Base-by-base conservation (phyloP, 1,140 invertebrate genomes). In the Gonioctena quinquepunctata region DNA sequence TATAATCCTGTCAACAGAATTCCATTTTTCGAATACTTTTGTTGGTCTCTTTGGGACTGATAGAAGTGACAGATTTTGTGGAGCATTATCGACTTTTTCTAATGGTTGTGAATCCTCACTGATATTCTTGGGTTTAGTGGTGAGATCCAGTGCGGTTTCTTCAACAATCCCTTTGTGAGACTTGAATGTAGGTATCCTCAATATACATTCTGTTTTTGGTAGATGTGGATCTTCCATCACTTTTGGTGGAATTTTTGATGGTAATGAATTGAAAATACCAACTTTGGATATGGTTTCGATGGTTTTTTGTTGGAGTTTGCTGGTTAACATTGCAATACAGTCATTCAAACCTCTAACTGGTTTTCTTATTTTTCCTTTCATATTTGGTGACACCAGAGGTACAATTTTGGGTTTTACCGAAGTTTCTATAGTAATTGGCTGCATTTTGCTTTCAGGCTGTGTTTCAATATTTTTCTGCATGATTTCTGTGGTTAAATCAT, bases 321-420 rank as follows among this genome's bases (percentile, higher is more conserved):
- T 85, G 0, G 85, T 86, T 18, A 87, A 74, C 86, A 87, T 86
- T 11, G 86, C 86, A 25, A 87, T 87, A 76, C 86, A 87, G 77
- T 86, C 86, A 75, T 85, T 86, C 16, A 87, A 74, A 23, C 81
- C 81, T 63, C 77, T 76, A 21, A 61, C 69, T 8, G 78, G 83
- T 77, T 85, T 82, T 65, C 73, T 76, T 1, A 78, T 67, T 82
- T 86, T 82, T 74, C 81, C 66, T 80, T 81, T 77, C 78, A 82
- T 27, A 73, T 73, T 66, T 69, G 77, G 66, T 11, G 74, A 77
- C 3, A 71, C 26, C 57, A 71, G 11, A 2, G 76, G 65, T 3
- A 67, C 27, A 60, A 27, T 56, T 68, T 70, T 70, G n/a, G 66
- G 59, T 64, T 72, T 75, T 52, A 62, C n/a, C 23, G 59, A 42